phyloP scores from a whole-genome alignment of 2,113 vertebrate species.

The Cephalopterus ornatus region DNA sequence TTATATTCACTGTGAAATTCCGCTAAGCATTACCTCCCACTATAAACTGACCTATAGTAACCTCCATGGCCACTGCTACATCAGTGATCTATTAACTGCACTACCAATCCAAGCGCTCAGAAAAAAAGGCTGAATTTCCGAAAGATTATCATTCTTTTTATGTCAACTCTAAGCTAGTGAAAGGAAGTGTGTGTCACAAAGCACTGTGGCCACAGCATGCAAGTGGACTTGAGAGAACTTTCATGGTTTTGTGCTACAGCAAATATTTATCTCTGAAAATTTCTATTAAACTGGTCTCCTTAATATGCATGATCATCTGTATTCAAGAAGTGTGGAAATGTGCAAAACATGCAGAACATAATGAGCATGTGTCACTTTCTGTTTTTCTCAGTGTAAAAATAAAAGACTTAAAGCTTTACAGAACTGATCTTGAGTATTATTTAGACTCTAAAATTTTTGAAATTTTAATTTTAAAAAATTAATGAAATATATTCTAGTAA shows the following conservation, averaged over 20 bases:
- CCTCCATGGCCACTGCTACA: not conserved
- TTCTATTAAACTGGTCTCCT: not conserved
- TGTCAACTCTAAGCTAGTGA: not conserved
- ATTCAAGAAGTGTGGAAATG: not conserved
- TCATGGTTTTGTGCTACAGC: fast-evolving
- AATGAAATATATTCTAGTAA: not conserved
- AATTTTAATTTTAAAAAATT: not conserved
- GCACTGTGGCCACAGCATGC: not conserved
- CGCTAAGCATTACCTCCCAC: not conserved
- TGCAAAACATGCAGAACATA: not conserved
- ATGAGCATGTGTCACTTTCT: not conserved
- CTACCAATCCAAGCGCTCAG: not conserved
- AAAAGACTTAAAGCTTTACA: not conserved
- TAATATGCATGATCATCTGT: not conserved
- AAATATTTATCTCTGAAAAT: not conserved
- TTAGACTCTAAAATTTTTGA: not conserved
- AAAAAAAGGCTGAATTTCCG: not conserved
- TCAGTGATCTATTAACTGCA: not conserved
- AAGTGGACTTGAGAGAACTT: not conserved
- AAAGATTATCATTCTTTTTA: not conserved
- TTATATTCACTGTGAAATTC: not conserved
- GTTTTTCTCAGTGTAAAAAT: not conserved
- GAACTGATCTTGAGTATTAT: not conserved
- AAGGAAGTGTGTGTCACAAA: not conserved
- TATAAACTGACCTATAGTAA: not conserved